Conservation (phyloP, 2,797 vertebrate species). For the Ptychadena robeensis region DNA sequence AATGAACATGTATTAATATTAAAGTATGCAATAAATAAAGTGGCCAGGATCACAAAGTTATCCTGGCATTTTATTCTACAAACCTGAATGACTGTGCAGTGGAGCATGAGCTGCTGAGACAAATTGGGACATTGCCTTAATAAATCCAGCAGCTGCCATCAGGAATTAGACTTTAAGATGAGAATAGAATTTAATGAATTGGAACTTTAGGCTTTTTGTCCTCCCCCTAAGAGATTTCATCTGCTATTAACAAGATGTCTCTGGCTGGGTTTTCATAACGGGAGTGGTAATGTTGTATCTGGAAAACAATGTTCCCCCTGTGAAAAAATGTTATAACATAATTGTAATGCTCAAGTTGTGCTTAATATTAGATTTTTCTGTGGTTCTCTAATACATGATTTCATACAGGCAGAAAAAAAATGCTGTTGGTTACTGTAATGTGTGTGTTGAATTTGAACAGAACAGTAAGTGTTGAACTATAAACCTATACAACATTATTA, state of each 20-base stretch:
- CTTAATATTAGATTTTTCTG: not conserved
- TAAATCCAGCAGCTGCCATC: slow-evolving; percentile 46
- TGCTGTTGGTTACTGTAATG: not conserved
- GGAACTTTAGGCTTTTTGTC: slow-evolving; percentile 4
- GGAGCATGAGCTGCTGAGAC: slow-evolving; percentile 21
- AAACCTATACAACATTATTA: no score
- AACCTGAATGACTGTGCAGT: slow-evolving; percentile 1
- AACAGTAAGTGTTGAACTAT: no score
- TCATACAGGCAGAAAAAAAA: not conserved
- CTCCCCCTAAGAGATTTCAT: slow-evolving; percentile 17
- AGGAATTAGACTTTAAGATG: slow-evolving; percentile 22
- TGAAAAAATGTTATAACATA: slow-evolving; percentile 1
- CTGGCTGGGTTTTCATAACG: not conserved
- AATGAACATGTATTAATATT: no score
- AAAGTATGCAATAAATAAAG: no score
- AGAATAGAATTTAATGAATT: slow-evolving; percentile 27
- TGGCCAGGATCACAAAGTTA: no score
- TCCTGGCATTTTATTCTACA: no score
- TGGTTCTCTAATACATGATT: not conserved
- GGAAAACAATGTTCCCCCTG: not conserved
- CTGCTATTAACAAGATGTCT: slow-evolving; percentile 22
- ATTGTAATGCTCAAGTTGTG: not conserved
- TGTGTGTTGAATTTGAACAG: not conserved
- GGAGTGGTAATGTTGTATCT: not conserved
- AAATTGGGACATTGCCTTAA: slow-evolving; percentile 54